Evolutionary conservation across 1,140 invertebrate genomes (phyloP).

Genomic region (Cylas formicarius): DNA sequence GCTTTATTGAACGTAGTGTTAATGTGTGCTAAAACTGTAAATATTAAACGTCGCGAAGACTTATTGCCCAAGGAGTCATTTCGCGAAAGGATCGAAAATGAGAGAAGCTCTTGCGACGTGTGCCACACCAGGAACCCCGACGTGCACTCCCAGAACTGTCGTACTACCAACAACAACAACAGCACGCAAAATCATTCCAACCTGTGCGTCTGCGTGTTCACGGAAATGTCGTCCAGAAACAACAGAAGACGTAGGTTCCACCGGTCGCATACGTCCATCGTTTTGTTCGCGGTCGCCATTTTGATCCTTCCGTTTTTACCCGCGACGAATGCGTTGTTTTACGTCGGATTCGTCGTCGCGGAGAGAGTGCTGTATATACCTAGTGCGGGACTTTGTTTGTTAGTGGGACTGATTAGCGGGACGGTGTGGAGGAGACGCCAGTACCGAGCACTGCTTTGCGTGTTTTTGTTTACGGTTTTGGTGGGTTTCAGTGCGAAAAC

Average conservation of each 20-base stretch:
- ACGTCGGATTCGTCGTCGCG: slow-evolving; percentile 95
- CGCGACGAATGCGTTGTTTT: slow-evolving; percentile 89
- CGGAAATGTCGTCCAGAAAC: slow-evolving; percentile 34
- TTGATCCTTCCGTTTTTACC: slow-evolving; percentile 87
- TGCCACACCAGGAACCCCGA: slow-evolving; percentile 49
- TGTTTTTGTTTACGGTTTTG: slow-evolving; percentile 54
- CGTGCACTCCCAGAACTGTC: slow-evolving; percentile 47
- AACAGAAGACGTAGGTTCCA: slow-evolving; percentile 29
- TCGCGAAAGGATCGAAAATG: too few species aligned
- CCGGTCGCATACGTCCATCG: too few species aligned
- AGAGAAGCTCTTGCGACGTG: slow-evolving; percentile 39
- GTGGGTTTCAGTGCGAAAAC: slow-evolving; percentile 71
- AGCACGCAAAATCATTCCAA: slow-evolving; percentile 24
- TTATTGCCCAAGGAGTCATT: too few species aligned
- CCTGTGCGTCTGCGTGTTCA: slow-evolving; percentile 18
- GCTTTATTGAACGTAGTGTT: slow-evolving; percentile 32
- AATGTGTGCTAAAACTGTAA: slow-evolving; percentile 20
- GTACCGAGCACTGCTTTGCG: slow-evolving; percentile 41
- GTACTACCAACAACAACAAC: slow-evolving; percentile 54
- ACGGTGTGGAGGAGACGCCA: slow-evolving; percentile 42
- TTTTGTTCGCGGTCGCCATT: slow-evolving; percentile 64
- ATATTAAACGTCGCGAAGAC: slow-evolving; percentile 6
- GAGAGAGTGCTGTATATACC: slow-evolving; percentile 93
- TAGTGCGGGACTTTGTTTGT: slow-evolving; percentile 89
- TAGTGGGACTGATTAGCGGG: slow-evolving; percentile 69